Conservation (phyloP, 2,113 vertebrate species). For the Cyrtonyx montezumae region DNA sequence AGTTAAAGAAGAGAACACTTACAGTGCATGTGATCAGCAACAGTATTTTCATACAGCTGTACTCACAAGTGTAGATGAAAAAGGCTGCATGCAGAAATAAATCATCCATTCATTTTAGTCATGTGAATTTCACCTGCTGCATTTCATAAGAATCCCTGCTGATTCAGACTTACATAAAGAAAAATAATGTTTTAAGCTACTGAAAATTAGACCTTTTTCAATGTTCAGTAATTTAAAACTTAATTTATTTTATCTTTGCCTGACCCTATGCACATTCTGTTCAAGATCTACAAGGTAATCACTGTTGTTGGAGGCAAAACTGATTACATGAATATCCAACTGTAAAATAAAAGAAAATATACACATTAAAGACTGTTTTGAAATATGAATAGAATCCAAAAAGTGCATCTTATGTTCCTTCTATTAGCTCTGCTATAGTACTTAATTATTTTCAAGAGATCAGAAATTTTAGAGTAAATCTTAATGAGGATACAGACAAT, state of each 20-base stretch:
- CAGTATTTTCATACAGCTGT: neutral
- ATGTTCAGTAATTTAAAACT: neutral
- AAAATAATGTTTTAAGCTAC: neutral
- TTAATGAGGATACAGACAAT: neutral
- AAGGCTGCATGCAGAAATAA: neutral
- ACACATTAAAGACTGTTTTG: neutral
- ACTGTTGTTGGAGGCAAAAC: neutral
- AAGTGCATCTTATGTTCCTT: neutral
- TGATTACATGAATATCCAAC: neutral
- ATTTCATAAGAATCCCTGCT: neutral
- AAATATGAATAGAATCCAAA: neutral
- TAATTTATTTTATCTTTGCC: neutral
- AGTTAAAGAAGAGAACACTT: neutral
- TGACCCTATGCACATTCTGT: neutral
- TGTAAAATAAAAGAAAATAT: neutral
- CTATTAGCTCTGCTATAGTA: neutral
- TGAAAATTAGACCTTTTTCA: neutral
- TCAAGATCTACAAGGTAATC: neutral
- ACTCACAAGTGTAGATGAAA: neutral
- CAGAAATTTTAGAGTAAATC: neutral
- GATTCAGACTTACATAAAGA: too few relatives aligned
- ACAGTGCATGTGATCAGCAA: neutral
- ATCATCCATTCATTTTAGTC: neutral
- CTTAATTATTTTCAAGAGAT: neutral
- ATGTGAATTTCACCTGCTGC: neutral